Percentiles rank a stretch among this genome's conserved stretches.
Conservation (phyloP, 1,140 invertebrate genomes). For the Neodiprion lecontei region DNA sequence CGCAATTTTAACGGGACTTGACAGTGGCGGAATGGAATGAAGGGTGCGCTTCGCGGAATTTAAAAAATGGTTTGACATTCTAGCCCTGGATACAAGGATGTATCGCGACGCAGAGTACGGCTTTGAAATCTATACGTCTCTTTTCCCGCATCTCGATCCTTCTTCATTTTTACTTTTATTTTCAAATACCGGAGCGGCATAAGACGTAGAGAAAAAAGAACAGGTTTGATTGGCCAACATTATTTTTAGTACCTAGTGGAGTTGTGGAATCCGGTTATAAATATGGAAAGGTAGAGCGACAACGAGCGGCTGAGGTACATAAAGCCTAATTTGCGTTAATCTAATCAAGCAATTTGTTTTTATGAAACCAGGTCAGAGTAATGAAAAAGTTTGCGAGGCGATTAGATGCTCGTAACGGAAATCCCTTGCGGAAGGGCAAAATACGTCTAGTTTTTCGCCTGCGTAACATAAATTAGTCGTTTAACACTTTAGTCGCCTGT, state of each 20-base stretch:
- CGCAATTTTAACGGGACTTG: not conserved
- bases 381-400: constrained; percentile 2
- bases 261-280: not conserved
- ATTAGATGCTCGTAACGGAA: constrained; percentile 3
- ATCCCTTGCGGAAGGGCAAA: not conserved
- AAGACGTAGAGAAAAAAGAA: not conserved
- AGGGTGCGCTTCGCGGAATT: not conserved
- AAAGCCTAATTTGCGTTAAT: constrained; percentile 2
- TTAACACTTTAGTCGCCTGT: not conserved
- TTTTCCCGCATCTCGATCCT: not conserved
- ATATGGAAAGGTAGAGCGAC: too few species aligned
- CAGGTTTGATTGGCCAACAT: not conserved
- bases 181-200: too few species aligned
- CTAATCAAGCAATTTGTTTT: constrained; percentile 1
- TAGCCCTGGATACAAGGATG: not conserved
- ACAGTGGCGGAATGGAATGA: not conserved
- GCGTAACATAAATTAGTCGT: constrained; percentile 2
- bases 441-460: not conserved
- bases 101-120: too few species aligned
- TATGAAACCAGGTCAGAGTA: not conserved
- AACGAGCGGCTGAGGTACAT: not conserved
- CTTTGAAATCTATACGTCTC: not conserved
- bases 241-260: not conserved
- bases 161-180: not conserved
- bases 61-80: not conserved